Conservation (phyloP, 64 coral and sea anemone genomes). For the Actinia tenebrosa region DNA sequence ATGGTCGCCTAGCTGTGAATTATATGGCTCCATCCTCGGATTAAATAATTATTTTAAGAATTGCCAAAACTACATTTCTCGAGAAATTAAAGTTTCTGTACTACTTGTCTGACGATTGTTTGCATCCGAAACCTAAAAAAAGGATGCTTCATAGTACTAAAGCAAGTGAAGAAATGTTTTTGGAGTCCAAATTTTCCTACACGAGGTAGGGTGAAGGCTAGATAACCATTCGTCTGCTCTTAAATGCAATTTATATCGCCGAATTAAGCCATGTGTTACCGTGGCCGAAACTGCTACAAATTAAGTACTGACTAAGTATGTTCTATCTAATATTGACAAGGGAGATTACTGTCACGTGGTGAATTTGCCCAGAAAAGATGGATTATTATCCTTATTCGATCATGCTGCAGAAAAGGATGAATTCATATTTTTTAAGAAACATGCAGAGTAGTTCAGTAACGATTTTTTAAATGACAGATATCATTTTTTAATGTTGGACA, state of each 20-base stretch:
- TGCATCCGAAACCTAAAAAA: not conserved
- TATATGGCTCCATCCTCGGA: not conserved
- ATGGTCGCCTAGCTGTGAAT: too few species aligned
- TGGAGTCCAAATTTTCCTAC: not conserved
- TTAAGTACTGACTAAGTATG: too few species aligned
- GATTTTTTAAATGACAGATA: too few species aligned
- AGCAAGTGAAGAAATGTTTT: not conserved
- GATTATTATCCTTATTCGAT: not conserved
- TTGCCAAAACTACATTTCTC: not conserved
- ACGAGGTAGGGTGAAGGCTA: not conserved
- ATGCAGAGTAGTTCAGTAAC: not conserved
- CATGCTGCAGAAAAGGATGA: not conserved
- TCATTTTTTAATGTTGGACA: too few species aligned
- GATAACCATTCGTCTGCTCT: not conserved
- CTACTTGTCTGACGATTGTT: not conserved
- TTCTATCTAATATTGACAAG: too few species aligned
- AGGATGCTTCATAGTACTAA: not conserved
- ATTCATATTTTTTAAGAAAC: not conserved
- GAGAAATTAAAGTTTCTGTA: not conserved
- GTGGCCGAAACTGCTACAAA: not conserved
- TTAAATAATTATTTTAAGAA: not conserved
- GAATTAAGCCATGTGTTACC: not conserved
- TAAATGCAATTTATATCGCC: not conserved
- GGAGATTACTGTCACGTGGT: too few species aligned
- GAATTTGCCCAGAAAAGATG: too few species aligned